phyloP scores from a whole-genome alignment of 2,113 vertebrate genomes.

The Trinectes maculatus region DNA sequence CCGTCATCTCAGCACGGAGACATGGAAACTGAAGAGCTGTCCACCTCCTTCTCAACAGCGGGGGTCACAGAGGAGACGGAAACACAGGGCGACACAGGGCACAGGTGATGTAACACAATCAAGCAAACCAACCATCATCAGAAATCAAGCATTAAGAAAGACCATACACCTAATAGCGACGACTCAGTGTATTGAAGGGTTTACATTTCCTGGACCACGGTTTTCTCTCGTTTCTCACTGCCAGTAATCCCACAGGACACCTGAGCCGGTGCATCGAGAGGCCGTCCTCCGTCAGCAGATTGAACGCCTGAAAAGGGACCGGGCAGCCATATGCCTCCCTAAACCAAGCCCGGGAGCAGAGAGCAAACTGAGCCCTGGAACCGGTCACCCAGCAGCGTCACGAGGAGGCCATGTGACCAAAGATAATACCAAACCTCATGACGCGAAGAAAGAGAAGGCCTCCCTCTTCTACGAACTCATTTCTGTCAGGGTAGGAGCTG shows the following conservation, averaged over 20 bases:
- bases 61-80: constrained; percentile 57
- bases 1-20: constrained; percentile 40
- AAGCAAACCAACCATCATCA: neutral
- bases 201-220: neutral
- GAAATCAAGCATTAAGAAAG: no score
- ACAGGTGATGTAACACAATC: constrained; percentile 53
- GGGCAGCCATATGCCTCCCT: constrained; percentile 81
- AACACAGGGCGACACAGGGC: constrained; percentile 35
- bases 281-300: constrained; percentile 77
- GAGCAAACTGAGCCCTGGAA: constrained; percentile 62
- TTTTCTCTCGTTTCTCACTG: neutral
- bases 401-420: constrained; percentile 47
- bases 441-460: constrained; percentile 78
- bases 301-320: constrained; percentile 74
- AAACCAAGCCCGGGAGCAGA: constrained; percentile 48
- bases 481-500: constrained; percentile 82
- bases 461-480: constrained; percentile 84
- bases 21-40: constrained; percentile 66
- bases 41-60: constrained; percentile 73
- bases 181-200: neutral
- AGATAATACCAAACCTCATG: constrained; percentile 45
- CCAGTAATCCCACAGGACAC: constrained; percentile 45
- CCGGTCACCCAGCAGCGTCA: constrained; percentile 62
- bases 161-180: neutral
- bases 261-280: constrained; percentile 69